These are phyloP conservation scores for Philotrypesis tridentata DNA, from an alignment of 1,140 invertebrate species.

Conservation along the genomic window DNA sequence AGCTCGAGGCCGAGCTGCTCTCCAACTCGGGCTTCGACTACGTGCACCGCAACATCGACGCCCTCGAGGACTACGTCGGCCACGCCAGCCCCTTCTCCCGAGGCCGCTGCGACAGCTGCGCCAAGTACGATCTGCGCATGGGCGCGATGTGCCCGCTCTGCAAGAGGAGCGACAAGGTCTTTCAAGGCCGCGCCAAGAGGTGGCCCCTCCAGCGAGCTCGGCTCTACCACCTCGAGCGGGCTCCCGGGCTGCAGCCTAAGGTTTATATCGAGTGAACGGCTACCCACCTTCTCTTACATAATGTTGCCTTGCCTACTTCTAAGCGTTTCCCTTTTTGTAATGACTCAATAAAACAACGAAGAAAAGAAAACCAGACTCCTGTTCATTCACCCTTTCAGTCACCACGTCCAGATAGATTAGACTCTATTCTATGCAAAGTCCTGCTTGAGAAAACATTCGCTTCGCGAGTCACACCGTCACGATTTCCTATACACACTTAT, in stretches of 20 bases:
- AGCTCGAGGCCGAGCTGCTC: not conserved
- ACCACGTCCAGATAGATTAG: not conserved
- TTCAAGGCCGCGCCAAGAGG: not conserved
- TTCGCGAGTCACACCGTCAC: not conserved
- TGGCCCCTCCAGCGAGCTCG: not conserved
- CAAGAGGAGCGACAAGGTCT: conserved; percentile 12
- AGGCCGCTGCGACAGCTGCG: conserved; percentile 12
- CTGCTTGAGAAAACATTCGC: too few relatives aligned
- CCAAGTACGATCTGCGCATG: conserved; percentile 10
- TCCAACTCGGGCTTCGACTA: conserved; percentile 34
- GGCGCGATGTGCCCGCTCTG: conserved; percentile 4
- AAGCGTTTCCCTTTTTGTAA: not conserved
- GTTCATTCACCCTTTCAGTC: conserved; percentile 43
- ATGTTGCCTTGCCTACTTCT: not conserved
- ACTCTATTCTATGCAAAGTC: not conserved
- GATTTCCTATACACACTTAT: too few relatives aligned
- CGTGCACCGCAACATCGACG: not conserved
- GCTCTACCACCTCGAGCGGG: conserved; percentile 7
- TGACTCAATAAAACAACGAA: conserved; percentile 24
- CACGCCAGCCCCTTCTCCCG: conserved; percentile 1
- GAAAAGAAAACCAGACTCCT: not conserved
- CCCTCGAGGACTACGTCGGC: not conserved
- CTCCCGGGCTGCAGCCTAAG: not conserved
- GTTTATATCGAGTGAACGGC: conserved; percentile 24
- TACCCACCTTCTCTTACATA: not conserved